Conservation (phyloP, 2,797 vertebrate genomes). For the Odontamblyopus rebecca region DNA sequence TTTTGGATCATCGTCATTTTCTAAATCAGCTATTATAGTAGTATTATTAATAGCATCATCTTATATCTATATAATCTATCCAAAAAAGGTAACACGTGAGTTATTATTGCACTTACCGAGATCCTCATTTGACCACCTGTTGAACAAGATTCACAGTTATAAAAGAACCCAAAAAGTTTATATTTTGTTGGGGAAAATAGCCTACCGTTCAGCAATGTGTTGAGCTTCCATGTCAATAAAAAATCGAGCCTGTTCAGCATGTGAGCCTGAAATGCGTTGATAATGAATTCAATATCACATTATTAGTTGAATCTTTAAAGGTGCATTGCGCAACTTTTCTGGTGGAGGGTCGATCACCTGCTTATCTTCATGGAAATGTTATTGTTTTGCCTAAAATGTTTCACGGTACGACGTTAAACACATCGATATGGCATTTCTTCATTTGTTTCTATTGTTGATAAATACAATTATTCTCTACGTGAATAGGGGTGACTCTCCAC, state of each 20-base stretch:
- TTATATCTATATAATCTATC: not conserved
- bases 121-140: slow-evolving; percentile 30
- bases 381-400: too few species aligned
- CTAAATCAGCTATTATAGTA: not conserved
- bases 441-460: too few species aligned
- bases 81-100: not conserved
- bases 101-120: slow-evolving; percentile 43
- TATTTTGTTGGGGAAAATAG: not conserved
- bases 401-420: too few species aligned
- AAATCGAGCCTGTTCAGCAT: slow-evolving; percentile 22
- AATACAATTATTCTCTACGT: too few species aligned
- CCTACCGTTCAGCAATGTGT: slow-evolving; percentile 53
- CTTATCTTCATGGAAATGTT: too few species aligned
- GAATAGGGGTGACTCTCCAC: too few species aligned
- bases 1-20: slow-evolving; percentile 33
- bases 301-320: not conserved
- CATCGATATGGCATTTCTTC: too few species aligned
- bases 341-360: too few species aligned
- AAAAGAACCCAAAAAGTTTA: not conserved
- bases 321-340: too few species aligned
- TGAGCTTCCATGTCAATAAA: slow-evolving; percentile 69
- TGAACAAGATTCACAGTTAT: not conserved
- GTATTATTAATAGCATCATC: not conserved
- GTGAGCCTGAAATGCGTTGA: slow-evolving; percentile 24
- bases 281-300: not conserved